Evolutionary conservation across 2,888 invertebrate species (phyloP), one percentile per base, ranked within the genome.

Genomic region (Lycia hirtaria): DNA sequence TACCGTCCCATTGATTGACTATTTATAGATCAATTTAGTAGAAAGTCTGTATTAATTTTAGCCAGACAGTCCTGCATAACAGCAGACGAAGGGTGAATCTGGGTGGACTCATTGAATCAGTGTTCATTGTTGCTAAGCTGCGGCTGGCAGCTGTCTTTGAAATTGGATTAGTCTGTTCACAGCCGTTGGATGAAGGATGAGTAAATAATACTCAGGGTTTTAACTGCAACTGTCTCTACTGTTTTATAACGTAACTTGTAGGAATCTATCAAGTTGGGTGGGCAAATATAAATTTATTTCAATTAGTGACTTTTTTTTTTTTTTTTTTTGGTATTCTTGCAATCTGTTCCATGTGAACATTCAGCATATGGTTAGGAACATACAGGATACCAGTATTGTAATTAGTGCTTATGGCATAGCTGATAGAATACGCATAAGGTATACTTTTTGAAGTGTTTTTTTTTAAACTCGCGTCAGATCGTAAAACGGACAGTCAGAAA

Each of bases 111-210:
- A n/a, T 57, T 49, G 43, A 54, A 50, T 52, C 50, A 48, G 56
- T 64, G 53, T 57, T 64, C 57, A 62, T 67, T 65, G 62, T 65
- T 63, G n/a, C n/a, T 44, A 49, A 55, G 60, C 33, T 54, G 70
- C 67, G 62, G 64, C 71, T 65, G 68, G 60, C 71, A 75, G 69
- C 72, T 74, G 72, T 66, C 71, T 72, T 72, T 71, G 73, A 77
- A 77, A 78, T 78, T 71, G 68, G 72, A 76, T 79, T 76, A 76
- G 68, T 71, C n/a, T 67, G 48, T 64, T 57, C 74, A 73, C 62
- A 72, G 71, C 67, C 49, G 47, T 70, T 22, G 14, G 22, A 12
- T 22, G 14, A 40, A 3, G 14, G 14, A 22, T 22, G 22, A 12
- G 14, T 22, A 40, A 37, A 37, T 19, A 19, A 5, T n/a, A 19